phyloP scores from a whole-genome alignment of 2,888 invertebrate species.

The Leptodirus hochenwartii region DNA sequence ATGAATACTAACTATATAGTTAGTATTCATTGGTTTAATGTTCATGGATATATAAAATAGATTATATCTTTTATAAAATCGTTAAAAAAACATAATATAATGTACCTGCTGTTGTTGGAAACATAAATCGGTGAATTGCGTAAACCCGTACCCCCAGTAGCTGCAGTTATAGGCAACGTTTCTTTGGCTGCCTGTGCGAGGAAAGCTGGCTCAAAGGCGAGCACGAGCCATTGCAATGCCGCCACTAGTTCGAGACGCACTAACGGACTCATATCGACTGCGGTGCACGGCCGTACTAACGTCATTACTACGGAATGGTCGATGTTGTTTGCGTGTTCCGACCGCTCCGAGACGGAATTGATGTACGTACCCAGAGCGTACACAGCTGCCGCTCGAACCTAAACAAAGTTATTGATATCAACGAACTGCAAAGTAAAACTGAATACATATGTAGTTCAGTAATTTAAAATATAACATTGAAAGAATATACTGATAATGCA shows the following conservation, averaged over 20 bases:
- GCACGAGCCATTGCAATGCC: slow-evolving; percentile 70
- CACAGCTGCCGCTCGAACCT: slow-evolving; percentile 83
- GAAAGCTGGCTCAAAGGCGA: slow-evolving; percentile 78
- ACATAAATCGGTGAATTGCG: too few relatives aligned
- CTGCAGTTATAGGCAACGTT: too few relatives aligned
- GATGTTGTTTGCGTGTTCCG: slow-evolving; percentile 85
- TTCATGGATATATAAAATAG: too few relatives aligned
- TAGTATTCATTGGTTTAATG: too few relatives aligned
- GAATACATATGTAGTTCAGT: slow-evolving; percentile 5
- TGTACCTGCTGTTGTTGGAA: too few relatives aligned
- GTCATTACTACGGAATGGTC: slow-evolving; percentile 85
- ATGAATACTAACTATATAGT: too few relatives aligned
- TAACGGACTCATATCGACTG: slow-evolving; percentile 70
- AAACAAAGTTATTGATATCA: slow-evolving; percentile 9
- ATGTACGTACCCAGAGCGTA: slow-evolving; percentile 91
- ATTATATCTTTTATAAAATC: too few relatives aligned
- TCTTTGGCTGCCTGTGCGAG: slow-evolving; percentile 27
- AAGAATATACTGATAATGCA: too few relatives aligned
- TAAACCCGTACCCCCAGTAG: too few relatives aligned
- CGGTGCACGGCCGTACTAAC: slow-evolving; percentile 54
- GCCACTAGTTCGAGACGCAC: slow-evolving; percentile 77
- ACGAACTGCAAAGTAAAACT: slow-evolving; percentile 7
- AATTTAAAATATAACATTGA: too few relatives aligned
- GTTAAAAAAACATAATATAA: too few relatives aligned
- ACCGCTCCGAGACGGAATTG: slow-evolving; percentile 63